Conservation (phyloP, 92 coral and sea anemone genomes). For the Epizoanthus fatuus region DNA sequence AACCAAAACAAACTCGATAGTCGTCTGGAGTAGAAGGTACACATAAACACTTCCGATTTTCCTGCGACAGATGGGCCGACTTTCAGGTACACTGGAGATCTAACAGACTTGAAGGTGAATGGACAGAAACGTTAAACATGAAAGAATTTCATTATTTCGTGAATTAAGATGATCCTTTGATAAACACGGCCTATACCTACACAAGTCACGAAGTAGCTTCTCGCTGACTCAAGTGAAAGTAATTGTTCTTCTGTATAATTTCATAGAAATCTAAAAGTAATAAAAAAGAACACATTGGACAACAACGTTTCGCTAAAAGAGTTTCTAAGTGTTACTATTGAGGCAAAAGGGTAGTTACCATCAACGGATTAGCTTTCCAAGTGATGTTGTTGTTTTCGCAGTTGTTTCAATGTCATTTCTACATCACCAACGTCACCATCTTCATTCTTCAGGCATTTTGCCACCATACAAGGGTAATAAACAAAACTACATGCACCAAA, state of each 20-base stretch:
- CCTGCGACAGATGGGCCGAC: background rate
- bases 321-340: background rate
- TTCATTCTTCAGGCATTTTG: background rate
- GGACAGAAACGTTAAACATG: background rate
- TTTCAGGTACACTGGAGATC: background rate
- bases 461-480: background rate
- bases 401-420: slow-evolving; percentile 34
- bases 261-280: background rate
- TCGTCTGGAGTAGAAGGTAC: too few species aligned
- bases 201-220: background rate
- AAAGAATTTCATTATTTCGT: background rate
- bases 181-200: background rate
- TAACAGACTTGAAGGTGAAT: background rate
- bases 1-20: too few species aligned
- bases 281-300: background rate
- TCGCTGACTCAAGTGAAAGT: background rate
- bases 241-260: background rate
- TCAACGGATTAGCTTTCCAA: background rate
- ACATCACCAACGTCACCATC: slow-evolving; percentile 1
- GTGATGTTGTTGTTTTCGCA: slow-evolving; percentile 23
- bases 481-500: background rate
- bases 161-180: slow-evolving; percentile 7
- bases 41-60: too few species aligned
- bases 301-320: background rate
- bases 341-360: background rate